Evolutionary conservation across 2,797 vertebrate species (phyloP), one percentile per base, ranked within the genome.

Genomic region (Sylvia borin): DNA sequence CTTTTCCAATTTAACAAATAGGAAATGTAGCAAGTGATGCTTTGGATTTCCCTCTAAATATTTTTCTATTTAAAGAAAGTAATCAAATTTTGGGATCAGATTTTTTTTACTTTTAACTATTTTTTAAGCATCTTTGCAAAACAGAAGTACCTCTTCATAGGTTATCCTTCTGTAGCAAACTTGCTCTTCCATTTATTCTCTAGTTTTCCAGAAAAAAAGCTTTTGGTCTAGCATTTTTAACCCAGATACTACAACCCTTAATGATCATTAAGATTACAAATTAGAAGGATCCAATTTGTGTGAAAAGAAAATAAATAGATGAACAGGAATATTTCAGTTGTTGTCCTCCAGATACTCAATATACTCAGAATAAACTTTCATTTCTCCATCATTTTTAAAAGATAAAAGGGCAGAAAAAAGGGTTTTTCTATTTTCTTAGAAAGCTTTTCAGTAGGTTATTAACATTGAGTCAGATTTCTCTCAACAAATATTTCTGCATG

Each of bases 331-430:
- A 75, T 73, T 86, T 90, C 16, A 45, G 0, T 31, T 90, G 26
- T 38, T 79, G 14, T 29, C 25, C 26, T 14, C 6, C 53, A 65
- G 42, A 29, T 9, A 47, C 11, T 54, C 14, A 73, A 65, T 38
- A 29, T 9, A 47, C 11, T 54, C 14, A 73, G 47, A 75, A 81
- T 43, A 57, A 72, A 2, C 10, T 54, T 88, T 66, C 27, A 55
- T 66, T 74, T 43, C 19, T 40, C 5, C 11, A 20, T 42, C 32
- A 7, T 14, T 4, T 55, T 71, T 50, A n/a, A 45, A 74, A 75
- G 5, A n/a, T 40, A 78, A 70, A 43, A 8, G 1, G 20, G 3
- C 1, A 2, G 7, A 14, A 11, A 24, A 16, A 14, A 5, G 0
- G 1, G 1, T 45, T 53, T 75, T 85, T 47, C n/a, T 71, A 5